These are phyloP conservation scores for Drosophila nigricruria DNA, from an alignment of 2,888 invertebrate species.

Conservation along the genomic window DNA sequence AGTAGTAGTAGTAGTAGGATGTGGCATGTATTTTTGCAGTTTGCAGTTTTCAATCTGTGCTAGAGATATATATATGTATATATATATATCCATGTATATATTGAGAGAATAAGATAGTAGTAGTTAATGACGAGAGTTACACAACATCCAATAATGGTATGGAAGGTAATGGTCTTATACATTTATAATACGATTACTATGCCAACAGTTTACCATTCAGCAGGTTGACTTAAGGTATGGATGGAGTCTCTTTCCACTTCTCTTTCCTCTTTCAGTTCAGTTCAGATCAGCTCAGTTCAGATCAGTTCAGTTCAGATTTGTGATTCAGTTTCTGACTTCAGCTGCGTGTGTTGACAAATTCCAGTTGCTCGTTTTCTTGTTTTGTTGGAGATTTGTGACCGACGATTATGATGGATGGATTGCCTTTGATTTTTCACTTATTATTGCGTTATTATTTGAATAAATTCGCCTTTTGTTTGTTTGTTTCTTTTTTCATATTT, in stretches of 20 bases:
- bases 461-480: constrained; percentile 22
- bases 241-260: constrained; percentile 11
- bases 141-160: constrained; percentile 76
- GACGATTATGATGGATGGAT: constrained; percentile 12
- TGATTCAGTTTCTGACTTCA: constrained; percentile 19
- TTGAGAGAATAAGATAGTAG: constrained; percentile 48
- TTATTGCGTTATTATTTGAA: constrained; percentile 21
- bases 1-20: constrained; percentile 14
- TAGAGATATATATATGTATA: constrained; percentile 55
- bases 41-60: constrained; percentile 52
- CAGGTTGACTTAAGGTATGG: constrained; percentile 34
- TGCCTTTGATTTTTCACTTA: constrained; percentile 45
- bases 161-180: constrained; percentile 44
- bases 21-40: constrained; percentile 50
- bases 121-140: constrained; percentile 74
- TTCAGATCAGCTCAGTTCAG: constrained; percentile 18
- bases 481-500: constrained; percentile 22
- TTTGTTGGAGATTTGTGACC: not conserved
- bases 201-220: constrained; percentile 73
- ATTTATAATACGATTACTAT: constrained; percentile 58
- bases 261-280: not conserved
- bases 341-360: constrained; percentile 2
- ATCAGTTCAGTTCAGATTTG: constrained; percentile 25
- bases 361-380: constrained; percentile 1
- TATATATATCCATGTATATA: constrained; percentile 58